These are phyloP conservation scores for Chelonoidis abingdonii DNA, from an alignment of 2,113 vertebrate genomes.

Conservation along the genomic window DNA sequence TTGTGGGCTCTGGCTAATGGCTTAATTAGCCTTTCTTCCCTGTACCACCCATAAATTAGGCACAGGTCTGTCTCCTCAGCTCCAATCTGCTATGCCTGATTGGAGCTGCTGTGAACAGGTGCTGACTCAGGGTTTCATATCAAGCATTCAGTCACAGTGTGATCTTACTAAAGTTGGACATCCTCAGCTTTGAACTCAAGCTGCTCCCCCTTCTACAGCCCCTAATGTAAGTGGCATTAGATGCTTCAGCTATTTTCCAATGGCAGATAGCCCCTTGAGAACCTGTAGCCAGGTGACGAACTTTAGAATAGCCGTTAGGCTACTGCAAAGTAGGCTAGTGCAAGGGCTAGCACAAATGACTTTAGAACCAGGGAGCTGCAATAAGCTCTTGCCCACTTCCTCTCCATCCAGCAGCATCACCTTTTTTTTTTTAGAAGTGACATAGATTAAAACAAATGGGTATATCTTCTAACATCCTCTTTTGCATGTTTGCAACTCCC, in stretches of 20 bases:
- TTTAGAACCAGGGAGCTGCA: background rate
- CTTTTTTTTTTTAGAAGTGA: background rate
- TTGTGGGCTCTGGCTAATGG: no score
- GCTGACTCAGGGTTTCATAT: no score
- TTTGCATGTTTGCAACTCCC: background rate
- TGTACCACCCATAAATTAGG: no score
- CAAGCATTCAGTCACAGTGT: background rate
- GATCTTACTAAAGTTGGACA: background rate
- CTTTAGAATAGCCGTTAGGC: background rate
- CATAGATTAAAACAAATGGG: background rate
- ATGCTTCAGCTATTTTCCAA: background rate
- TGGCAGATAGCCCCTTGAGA: background rate
- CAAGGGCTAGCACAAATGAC: background rate
- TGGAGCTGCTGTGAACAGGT: no score
- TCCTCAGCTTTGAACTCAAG: background rate
- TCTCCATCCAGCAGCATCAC: background rate
- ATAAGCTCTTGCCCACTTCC: background rate
- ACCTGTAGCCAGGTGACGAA: background rate
- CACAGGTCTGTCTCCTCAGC: no score
- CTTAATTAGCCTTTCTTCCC: no score
- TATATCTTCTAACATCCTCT: accelerated
- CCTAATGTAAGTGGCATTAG: background rate
- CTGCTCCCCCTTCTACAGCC: background rate
- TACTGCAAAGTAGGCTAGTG: background rate
- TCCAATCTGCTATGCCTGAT: no score